These are phyloP conservation scores for Melanchra persicariae DNA, from an alignment of 2,888 invertebrate species.

Conservation along the genomic window DNA sequence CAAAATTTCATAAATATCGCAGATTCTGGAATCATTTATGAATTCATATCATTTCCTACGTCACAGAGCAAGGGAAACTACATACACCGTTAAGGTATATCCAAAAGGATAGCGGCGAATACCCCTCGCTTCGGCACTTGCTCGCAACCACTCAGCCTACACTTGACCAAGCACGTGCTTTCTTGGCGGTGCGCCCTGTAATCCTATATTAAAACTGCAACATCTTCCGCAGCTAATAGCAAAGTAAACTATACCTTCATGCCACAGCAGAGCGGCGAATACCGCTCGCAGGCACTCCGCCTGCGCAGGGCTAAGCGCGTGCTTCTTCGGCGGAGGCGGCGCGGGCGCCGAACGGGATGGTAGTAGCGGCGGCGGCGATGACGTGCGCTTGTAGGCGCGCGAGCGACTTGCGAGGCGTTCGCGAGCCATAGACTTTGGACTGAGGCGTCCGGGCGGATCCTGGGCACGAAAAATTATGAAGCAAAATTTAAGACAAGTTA, in stretches of 20 bases:
- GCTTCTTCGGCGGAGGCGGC: conserved; percentile 92
- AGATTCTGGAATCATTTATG: too few species aligned
- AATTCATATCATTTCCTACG: too few species aligned
- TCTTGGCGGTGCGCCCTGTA: too few species aligned
- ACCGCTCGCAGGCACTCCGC: conserved; percentile 98
- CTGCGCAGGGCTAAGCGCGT: conserved; percentile 97
- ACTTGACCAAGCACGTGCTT: too few species aligned
- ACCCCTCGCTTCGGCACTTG: too few species aligned
- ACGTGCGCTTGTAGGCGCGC: conserved; percentile 84
- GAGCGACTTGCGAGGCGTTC: conserved; percentile 77
- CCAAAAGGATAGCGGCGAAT: too few species aligned
- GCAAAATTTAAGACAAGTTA: too few species aligned
- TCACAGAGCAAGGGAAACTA: too few species aligned
- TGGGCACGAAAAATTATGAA: conserved; percentile 31
- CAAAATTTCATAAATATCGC: too few species aligned
- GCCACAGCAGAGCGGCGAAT: conserved; percentile 99
- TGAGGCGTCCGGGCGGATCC: conserved; percentile 61
- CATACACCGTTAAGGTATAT: too few species aligned
- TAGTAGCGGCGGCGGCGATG: conserved; percentile 85
- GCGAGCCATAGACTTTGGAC: conserved; percentile 68
- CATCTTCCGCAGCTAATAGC: background rate
- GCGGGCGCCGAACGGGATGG: conserved; percentile 76
- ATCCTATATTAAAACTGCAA: background rate
- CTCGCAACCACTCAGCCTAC: too few species aligned
- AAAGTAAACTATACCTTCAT: conserved; percentile 92